Base-by-base conservation (phyloP, 1,140 invertebrate genomes). In the Diorhabda carinulata region DNA sequence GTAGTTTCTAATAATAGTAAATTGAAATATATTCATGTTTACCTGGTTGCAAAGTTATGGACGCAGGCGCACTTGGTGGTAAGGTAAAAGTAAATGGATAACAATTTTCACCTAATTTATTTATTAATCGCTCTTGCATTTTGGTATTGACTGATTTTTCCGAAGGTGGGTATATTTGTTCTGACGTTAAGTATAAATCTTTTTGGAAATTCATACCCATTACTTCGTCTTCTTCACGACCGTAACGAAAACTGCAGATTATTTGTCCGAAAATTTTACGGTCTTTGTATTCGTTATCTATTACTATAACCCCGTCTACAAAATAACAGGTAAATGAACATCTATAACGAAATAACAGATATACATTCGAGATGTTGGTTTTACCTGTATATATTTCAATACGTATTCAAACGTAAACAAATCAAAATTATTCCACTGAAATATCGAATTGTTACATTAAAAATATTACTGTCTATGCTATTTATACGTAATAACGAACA, bases 141-240 rank as follows among this genome's bases (percentile, higher is more conserved):
- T 89, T 89, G 2, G 83, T 83, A 9, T 86, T 80, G 8, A 80
- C 75, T 66, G 86, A 84, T 74, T 89, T 89, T 64, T 88, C 85
- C 0, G 83, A 81, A 25, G 84, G 83, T 0, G 97, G 97, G 80
- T 91, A 96, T 41, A 99, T 85, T 82, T 95, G 90, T 76, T 92
- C 89, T 1, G 94, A 95, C 2, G 89, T 89, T 61, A 98, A 84
- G 76, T 92, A 97, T 3, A 99, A 85, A 80, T 99, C 97, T 83
- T 99, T 99, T 75, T 97, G 92, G 84, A 99, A 99, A 73, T 96
- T 97, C 45, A 99, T 84, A 0, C 98, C 98, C 87, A 99, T 93
- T 61, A 98, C 94, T 84, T 99, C 98, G 79, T 99, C 93, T 80
- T 99, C 96, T 83, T 99, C 97, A 44, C 98, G 87, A 2, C 98